Base-by-base conservation (phyloP, 2,888 invertebrate genomes). In the Chirona hameri region DNA sequence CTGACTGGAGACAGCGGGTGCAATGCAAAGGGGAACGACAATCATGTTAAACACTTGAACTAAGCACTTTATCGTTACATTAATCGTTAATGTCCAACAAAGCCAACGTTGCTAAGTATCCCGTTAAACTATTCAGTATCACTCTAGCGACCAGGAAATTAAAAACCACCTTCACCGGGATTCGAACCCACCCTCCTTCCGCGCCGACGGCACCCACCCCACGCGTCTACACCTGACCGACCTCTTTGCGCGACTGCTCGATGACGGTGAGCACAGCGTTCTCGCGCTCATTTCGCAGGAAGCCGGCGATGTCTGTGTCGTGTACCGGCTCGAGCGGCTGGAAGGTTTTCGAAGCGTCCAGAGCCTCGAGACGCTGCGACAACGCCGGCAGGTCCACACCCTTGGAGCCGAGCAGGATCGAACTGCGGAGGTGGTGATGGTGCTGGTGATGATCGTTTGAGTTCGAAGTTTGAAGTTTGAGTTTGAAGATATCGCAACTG, bases 361-460 rank as follows among this genome's bases (percentile, higher is more conserved):
- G 90, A 0, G 94, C 92, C 88, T 96, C 97, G 52, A 98, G 89
- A 87, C 96, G 96, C 86, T 96, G 95, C 9, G 95, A 93, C 85
- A 98, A 93, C 89, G 95, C 94, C n/a, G 96, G 95, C 81, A 98
- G 89, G 89, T 98, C 98, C 85, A 97, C 93, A 9, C 98, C 98
- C 89, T 94, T 94, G 0, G 96, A 94, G 0, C 97, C 97, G 85
- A 98, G 91, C 83, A 98, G 89, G 76, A 97, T 91, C 86, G 97
- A 95, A 0, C 72, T 76, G 72, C n/a, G n/a, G n/a, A n/a, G n/a
- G n/a, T n/a, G n/a, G n/a, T n/a, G n/a, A n/a, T n/a, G n/a, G 21
- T 9, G 65, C 7, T n/a, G 65, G 65, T 18, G n/a, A 65, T n/a
- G 4, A 4, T 3, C n/a, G 7, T n/a, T 12, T 7, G n/a, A 5